Base-by-base conservation (phyloP, 2,113 vertebrate genomes). In the Campylomormyrus tamandua region DNA sequence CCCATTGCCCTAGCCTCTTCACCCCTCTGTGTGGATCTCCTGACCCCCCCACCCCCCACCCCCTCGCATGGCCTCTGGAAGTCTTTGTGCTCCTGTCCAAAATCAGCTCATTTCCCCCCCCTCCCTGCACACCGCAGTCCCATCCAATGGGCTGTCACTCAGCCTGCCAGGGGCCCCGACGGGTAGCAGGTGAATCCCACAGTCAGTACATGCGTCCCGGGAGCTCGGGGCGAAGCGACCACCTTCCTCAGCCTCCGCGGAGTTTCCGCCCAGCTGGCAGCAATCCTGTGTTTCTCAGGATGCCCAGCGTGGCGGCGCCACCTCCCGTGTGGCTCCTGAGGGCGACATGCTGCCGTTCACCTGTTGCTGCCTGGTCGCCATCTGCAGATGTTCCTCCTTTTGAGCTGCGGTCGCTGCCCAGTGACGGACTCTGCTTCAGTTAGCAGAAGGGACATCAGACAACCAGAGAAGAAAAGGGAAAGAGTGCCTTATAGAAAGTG, bases 181-280 rank as follows among this genome's bases (percentile, higher is more conserved):
- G 89, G 74, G 77, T 24, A 89, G 49, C 50, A 46, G 89, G 89
- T 89, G 89, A 84, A 52, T 49, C 74, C 50, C 77, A 19, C 74
- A 8, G 27, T 77, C 77, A 52, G 19, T 19, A 50, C 77, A 74
- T 10, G 13, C 66, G 19, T 31, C 42, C 74, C 50, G 7, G 50
- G 11, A 5, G 19, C 45, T 21, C 7, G 89, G 17, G 49, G 21
- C 0, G 21, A 17, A 19, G 74, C 31, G 0, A 24, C 56, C 9
- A 24, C 10, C 58, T 35, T 48, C 13, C 42, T n/a, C 50, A 7
- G 15, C 39, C 56, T 17, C 45, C 3, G 62, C 4, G n/a, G 35
- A 8, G 49, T 53, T 53, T 31, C n/a, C 84, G 10, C 84, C 27
- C n/a, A 19, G 48, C 85, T 24, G 27, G 31, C 49, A 52, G 3